A percentile compares a stretch with the other conserved stretches of the same genome.
These are phyloP conservation scores for Rhaphigaster nebulosa DNA, from an alignment of 2,888 invertebrate species.

Conservation along the genomic window DNA sequence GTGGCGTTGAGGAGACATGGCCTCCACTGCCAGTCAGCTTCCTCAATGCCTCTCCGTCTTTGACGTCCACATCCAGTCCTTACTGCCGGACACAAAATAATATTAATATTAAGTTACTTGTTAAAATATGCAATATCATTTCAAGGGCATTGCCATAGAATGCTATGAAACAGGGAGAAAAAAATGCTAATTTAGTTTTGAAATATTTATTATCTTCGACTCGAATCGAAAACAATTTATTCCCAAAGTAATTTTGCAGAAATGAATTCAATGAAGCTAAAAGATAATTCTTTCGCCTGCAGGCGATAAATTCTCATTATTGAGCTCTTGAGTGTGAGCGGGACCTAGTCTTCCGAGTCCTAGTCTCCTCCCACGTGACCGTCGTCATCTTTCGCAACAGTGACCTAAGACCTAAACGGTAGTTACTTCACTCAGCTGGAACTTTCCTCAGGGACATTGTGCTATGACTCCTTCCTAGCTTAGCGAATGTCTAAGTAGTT, in stretches of 20 bases:
- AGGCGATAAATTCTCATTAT: not conserved
- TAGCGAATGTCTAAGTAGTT: not conserved
- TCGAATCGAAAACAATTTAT: not conserved
- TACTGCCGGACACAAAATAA: no score
- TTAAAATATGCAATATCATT: no score
- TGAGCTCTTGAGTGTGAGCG: not conserved
- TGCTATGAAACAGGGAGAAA: not conserved
- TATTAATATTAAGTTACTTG: no score
- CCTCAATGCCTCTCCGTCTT: no score
- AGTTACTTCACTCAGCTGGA: not conserved
- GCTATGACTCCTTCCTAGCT: not conserved
- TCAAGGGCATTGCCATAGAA: no score
- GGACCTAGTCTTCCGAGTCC: not conserved
- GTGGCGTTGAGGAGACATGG: no score
- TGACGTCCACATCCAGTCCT: no score
- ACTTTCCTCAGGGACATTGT: slow-evolving; percentile 11
- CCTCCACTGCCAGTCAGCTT: no score
- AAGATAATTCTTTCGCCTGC: not conserved
- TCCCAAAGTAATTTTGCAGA: not conserved
- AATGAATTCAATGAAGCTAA: not conserved
- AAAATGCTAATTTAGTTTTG: not conserved
- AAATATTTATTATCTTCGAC: not conserved
- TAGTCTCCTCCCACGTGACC: not conserved
- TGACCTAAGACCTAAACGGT: slow-evolving; percentile 42
- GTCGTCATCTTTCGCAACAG: slow-evolving; percentile 21